Evolutionary conservation across 1,140 invertebrate genomes (phyloP), one percentile per base, ranked within the genome.

Genomic region (Drosophila serrata): DNA sequence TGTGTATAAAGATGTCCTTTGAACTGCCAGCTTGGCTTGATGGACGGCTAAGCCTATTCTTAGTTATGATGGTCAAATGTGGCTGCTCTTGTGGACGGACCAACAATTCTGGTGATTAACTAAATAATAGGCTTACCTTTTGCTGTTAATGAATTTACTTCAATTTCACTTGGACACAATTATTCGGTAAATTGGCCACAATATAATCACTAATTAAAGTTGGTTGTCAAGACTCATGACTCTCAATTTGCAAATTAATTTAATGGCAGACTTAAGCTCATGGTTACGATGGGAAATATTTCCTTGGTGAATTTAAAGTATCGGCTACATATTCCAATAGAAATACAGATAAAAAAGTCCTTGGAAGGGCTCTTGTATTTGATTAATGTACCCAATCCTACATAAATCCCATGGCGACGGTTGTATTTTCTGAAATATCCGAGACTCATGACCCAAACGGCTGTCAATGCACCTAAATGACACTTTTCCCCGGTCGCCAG

Each of bases 381-480:
- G 4, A 55, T 55, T 55, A 22, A 22, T 27, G 13, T 53, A 35
- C 17, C 0, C 1, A 22, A 8, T 17, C 12, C 31, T 7, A 37
- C 19, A n/a, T 0, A 35, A 35, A 53, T 17, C 31, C 11, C 29
- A 33, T 29, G 6, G 22, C 40, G 19, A 33, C 17, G 12, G 11
- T 42, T 17, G 24, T 35, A 58, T 27, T 22, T 24, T 49, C 4
- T 27, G n/a, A 3, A 39, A 27, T 33, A n/a, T 5, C 27, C 27
- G 11, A 35, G 49, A 53, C 17, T 22, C 6, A 13, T 55, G 22
- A 33, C 3, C 40, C 63, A 39, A 64, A 22, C 45, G 29, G 13
- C 43, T 58, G 59, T 75, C 70, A 64, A 64, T 75, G 73, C 59
- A 40, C 48, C 29, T 37, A 35, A 75, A 74, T 51, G 72, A 49